Base-by-base conservation (phyloP, 2,888 invertebrate species). In the Cerceris ruficornis region DNA sequence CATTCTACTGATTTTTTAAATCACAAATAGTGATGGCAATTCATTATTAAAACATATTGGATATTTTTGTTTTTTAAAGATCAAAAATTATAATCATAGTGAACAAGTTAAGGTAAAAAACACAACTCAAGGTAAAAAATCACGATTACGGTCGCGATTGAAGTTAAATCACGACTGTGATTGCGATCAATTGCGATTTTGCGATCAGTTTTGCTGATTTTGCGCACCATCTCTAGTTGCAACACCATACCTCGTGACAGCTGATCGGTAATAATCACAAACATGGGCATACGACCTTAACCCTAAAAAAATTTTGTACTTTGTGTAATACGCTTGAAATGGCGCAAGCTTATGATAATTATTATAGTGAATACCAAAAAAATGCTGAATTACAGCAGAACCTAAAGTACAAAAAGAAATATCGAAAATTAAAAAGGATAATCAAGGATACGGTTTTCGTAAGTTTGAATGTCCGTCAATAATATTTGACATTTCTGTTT, bases 371-470 rank as follows among this genome's bases (percentile, higher is more conserved):
- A 77, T 90, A 88, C 72, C 88, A 90, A 28, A 90, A 91, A 69
- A 90, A 88, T 81, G 80, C 82, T 41, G 90, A 93, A 76, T 78
- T 92, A 6, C 93, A 93, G 77, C 91, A 93, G 76, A 93, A 93
- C 90, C 85, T 91, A 5, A 94, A 93, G 77, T 96, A 95, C 87
- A 94, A 94, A 85, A 94, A 93, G 83, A 96, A 96, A 88, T 94
- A 95, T 79, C 93, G 94, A 81, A 93, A 93, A 87, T 91, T 96
- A 69, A 95, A 95, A 91, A 94, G 94, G 89, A 92, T 94, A 76
- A 94, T 96, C 14, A 94, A 95, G 90, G 94, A 95, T 90, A 93
- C 95, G 58, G 94, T 96, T 61, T 94, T 95, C 91, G 96, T 96
- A 93, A 94, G 95, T 93, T 74, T n/a, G 7, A 43, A n/a, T 28